Evolutionary conservation across 1,140 invertebrate species (phyloP).

Genomic region (Drosophila arawakana): DNA sequence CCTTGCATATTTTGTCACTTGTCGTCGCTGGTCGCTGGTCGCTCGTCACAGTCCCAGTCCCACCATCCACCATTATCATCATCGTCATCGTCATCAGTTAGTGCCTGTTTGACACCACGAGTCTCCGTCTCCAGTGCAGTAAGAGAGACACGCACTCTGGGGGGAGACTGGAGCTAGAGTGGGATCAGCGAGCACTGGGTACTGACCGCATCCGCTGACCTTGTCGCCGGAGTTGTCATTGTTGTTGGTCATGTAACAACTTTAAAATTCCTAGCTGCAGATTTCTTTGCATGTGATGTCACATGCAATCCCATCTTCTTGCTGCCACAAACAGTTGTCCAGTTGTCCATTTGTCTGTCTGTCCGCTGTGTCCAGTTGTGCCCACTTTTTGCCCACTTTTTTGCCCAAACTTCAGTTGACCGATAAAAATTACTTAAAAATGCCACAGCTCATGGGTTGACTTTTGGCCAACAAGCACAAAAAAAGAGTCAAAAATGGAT

Average conservation of each 20-base stretch:
- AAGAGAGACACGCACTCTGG: conserved; percentile 12
- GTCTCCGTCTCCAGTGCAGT: conserved; percentile 6
- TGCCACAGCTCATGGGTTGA: conserved; percentile 84
- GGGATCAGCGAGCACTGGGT: too few species aligned
- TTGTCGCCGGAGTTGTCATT: conserved; percentile 47
- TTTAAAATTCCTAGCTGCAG: conserved; percentile 55
- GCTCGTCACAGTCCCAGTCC: background rate
- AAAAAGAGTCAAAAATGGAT: conserved; percentile 19
- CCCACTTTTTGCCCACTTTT: background rate
- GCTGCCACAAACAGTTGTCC: conserved; percentile 1
- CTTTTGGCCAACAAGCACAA: conserved; percentile 79
- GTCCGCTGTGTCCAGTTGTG: background rate
- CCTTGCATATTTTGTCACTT: conserved; percentile 83
- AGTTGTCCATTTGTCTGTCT: background rate
- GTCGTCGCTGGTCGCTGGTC: conserved; percentile 56
- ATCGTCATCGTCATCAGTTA: conserved; percentile 38
- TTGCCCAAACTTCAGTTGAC: conserved; percentile 43
- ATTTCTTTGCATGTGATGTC: conserved; percentile 33
- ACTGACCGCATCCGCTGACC: conserved; percentile 58
- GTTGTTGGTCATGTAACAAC: conserved; percentile 59
- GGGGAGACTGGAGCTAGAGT: background rate
- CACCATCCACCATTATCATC: background rate
- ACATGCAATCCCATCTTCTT: background rate
- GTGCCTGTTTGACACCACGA: conserved; percentile 25
- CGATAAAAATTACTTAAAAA: conserved; percentile 84